Evolutionary conservation across 2,888 invertebrate species (phyloP), one percentile per base, ranked within the genome.

Genomic region (Meteorus cinctellus): DNA sequence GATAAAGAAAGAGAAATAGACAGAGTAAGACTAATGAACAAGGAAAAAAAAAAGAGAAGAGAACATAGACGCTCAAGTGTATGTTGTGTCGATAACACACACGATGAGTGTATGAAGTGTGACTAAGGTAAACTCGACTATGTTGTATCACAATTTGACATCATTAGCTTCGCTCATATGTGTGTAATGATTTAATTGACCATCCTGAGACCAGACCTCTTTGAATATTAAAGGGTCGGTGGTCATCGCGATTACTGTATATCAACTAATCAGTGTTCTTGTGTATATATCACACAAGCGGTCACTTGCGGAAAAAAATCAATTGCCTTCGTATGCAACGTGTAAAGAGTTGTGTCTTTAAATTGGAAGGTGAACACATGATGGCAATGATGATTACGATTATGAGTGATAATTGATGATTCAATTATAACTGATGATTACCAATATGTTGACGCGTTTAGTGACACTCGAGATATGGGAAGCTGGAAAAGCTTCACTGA

Each of bases 231-330:
- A 69, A 76, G 77, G 77, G 68, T 48, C 74, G 72, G 51, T 59
- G 55, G 29, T 60, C 8, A 12, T 68, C 71, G 63, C 65, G 68
- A 65, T 41, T 55, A 55, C 72, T 71, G 75, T 76, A 77, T 65
- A 76, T 77, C 73, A 41, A 66, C 24, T 55, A 1, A 66, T 75
- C 69, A 66, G 68, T 69, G 72, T 71, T 5, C 68, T 72, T 75
- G 73, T 72, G n/a, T 72, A 72, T 76, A 69, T 80, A 80, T 79
- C 76, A 79, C 80, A 82, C 79, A 80, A 79, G 79, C 81, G 81
- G 80, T 80, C 78, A 75, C 78, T 82, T 75, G 80, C 78, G 41
- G 12, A 82, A 84, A 83, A 84, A 84, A 84, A 84, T 84, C 84
- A 84, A 84, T 84, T 83, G 82, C 77, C 65, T 81, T 55, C 55